phyloP scores from a whole-genome alignment of 2,888 invertebrate genomes.

The Synergus japonicus region DNA sequence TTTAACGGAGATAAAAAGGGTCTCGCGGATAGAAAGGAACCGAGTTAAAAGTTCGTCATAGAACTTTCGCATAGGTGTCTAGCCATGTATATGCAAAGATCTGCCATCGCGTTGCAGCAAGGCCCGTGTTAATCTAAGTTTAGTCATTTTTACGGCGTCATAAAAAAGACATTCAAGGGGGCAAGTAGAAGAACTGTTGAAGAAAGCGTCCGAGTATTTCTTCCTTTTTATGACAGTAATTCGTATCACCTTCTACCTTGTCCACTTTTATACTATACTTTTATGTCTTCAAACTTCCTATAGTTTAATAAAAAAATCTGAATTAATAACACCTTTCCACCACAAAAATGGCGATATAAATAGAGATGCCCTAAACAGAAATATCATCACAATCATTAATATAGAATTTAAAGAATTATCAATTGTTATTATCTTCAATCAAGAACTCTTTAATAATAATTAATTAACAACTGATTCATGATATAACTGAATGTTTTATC shows the following conservation, averaged over 20 bases:
- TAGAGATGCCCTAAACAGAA: too few species aligned
- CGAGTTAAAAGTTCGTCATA: slow-evolving; percentile 13
- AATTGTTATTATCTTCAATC: too few species aligned
- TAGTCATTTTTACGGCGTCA: slow-evolving; percentile 52
- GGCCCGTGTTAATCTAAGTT: slow-evolving; percentile 52
- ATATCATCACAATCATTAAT: too few species aligned
- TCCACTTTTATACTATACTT: background rate
- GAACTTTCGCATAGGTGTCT: slow-evolving; percentile 22
- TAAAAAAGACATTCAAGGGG: slow-evolving; percentile 45
- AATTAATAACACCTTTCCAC: background rate
- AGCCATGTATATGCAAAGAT: slow-evolving; percentile 14
- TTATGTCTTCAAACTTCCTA: slow-evolving; percentile 11
- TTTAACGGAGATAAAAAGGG: background rate
- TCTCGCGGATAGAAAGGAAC: background rate
- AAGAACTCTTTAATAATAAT: too few species aligned
- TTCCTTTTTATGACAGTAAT: slow-evolving; percentile 21
- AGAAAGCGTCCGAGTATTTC: slow-evolving; percentile 36
- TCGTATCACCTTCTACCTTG: slow-evolving; percentile 9
- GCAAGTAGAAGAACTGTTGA: slow-evolving; percentile 21
- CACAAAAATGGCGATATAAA: too few species aligned
- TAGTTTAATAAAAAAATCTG: background rate
- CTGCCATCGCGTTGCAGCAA: background rate
- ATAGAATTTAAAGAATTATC: too few species aligned
- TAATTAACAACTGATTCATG: too few species aligned
- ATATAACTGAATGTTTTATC: too few species aligned